Evolutionary conservation across 2,888 invertebrate genomes (phyloP), one percentile per base, ranked within the genome.

Genomic region (Ectemnius continuus): DNA sequence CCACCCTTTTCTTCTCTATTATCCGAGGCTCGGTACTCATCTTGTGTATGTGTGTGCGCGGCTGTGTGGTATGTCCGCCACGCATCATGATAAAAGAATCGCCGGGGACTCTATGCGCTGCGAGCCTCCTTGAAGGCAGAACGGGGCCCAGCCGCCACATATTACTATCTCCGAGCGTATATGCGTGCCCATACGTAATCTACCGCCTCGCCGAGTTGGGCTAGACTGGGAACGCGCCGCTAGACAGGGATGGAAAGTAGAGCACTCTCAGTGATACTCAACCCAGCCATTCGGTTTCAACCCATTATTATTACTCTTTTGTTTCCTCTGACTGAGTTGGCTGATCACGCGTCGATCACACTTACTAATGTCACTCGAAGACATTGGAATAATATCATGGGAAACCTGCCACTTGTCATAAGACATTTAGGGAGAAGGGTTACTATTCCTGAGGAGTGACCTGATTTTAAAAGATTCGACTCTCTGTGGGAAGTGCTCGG

Each of bases 181-280:
- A 73, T 59, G 75, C 73, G 67, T 67, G 62, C 16, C 73, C 70
- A 63, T 76, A 73, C 66, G 73, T 73, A 80, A 79, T 84, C 59
- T 60, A 68, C 63, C 36, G 46, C 47, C 60, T 61, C 66, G 52
- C 59, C 56, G 63, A 18, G 58, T 59, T 26, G 70, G 72, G 71
- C 46, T 36, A 57, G 75, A 75, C 74, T 66, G 66, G 63, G 67
- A 61, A 75, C 76, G 83, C 72, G 76, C 70, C 62, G 72, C 61
- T 76, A 60, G 73, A 85, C 52, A 67, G 74, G 83, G 79, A 83
- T 61, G 56, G 77, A 85, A 84, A 84, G 73, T 84, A 66, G 84
- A 84, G 81, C 83, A 81, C 61, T 85, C 61, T 62, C 85, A 84
- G 84, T 75, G 79, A 75, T 71, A 16, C 83, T 85, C 84, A 83